Base-by-base conservation (phyloP, 1,140 invertebrate species). In the Zaprionus gabonicus region DNA sequence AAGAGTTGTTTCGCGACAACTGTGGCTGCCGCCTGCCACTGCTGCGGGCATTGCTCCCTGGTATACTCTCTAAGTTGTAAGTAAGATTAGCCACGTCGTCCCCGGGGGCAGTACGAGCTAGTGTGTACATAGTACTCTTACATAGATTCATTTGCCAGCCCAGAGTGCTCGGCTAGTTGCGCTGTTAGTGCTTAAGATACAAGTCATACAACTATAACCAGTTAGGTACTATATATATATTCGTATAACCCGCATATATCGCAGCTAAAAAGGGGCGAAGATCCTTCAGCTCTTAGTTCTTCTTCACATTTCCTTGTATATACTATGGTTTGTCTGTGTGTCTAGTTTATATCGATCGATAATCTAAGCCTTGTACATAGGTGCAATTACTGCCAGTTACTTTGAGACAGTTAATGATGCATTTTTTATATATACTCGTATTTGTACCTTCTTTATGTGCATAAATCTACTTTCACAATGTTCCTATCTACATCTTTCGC, bases 41-140 rank as follows among this genome's bases (percentile, higher is more conserved):
- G 28, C 49, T 46, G 41, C 34, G 67, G 31, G 46, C 69, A 71
- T 38, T 76, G 41, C 70, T 67, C 23, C 23, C 60, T 69, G 34
- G 68, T 76, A 58, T 68, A 76, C 77, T 77, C 65, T 51, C 57
- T 78, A 88, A 76, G 78, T 87, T 88, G 80, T 86, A 87, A 82
- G 83, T 86, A 88, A 83, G 77, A 78, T 77, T 82, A 80, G 82
- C 82, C 76, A 25, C 25, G 55, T n/a, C 46, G 55, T n/a, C 46
- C 36, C 23, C 31, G 67, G 53, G 66, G 67, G 56, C 68, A 60
- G 25, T 31, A 58, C 53, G 72, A 87, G 82, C 82, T 60, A 71
- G 46, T 51, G 20, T 86, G 82, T 85, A 84, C 74, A 85, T 81
- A 83, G 65, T 80, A 78, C 79, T 83, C 71, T 77, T 57, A 65